Evolutionary conservation across 2,797 vertebrate genomes (phyloP), one percentile per base, ranked within the genome.

Genomic region (Enteromius treurensis): DNA sequence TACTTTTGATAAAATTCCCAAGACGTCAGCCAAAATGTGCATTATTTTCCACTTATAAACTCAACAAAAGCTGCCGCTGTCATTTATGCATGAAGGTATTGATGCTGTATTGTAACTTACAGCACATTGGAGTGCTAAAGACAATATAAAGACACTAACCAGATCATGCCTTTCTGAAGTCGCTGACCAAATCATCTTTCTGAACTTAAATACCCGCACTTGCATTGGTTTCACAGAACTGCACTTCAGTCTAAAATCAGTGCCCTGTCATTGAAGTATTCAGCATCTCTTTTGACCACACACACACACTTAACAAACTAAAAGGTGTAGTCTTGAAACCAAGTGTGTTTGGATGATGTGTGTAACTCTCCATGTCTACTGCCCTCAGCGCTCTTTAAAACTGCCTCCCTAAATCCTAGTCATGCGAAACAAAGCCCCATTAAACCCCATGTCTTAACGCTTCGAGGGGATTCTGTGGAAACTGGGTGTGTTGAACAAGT

Each of bases 341-440:
- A 85, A 86, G 53, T 42, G 65, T 79, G 85, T 87, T 89, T 82
- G 74, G 86, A 88, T 89, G 86, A 84, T 86, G 87, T 85, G 85
- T 89, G 83, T 85, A 78, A 53, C 51, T 83, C 69, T 83, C 83
- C 64, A 86, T 89, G 88, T 87, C 74, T 34, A 58, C 82, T 86
- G 73, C 80, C n/a, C 87, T 90, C 85, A 84, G 83, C 17, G 1
- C 77, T 87, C 75, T 88, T 89, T 73, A 87, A 80, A 92, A 92
- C 88, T 88, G 81, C 83, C 87, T 69, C 80, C 90, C 88, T 81
- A 90, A 88, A 90, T 91, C 87, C 82, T 79, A 86, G 90, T 91
- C 88, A 89, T 89, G 90, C 79, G 77, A 93, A 91, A 90, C 91
- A 91, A 92, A 92, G 82, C 91, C 88, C 45, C 0, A 11, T 87